phyloP scores from a whole-genome alignment of 2,797 vertebrate genomes.

The Amphiprion clarkii region DNA sequence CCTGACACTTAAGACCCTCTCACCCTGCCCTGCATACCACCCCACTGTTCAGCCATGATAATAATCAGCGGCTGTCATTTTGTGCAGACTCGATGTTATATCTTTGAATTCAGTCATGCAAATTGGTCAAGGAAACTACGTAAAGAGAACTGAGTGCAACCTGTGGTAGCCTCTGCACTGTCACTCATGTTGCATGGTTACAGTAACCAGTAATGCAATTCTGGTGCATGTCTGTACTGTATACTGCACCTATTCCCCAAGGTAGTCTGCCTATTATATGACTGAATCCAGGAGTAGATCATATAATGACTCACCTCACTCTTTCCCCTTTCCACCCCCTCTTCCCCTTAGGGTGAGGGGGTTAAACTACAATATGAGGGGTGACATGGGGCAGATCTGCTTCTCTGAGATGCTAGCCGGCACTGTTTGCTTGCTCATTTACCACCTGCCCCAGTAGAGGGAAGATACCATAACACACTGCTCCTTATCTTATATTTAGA shows the following conservation, averaged over 20 bases:
- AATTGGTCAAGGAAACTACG: background rate
- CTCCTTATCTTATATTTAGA: constrained; percentile 94
- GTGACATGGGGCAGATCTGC: constrained; percentile 65
- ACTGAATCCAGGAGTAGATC: constrained; percentile 72
- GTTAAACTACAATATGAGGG: constrained; percentile 80
- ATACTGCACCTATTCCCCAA: constrained; percentile 34
- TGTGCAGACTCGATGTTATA: background rate
- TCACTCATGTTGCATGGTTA: constrained; percentile 36
- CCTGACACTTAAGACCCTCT: constrained; percentile 66
- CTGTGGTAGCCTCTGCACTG: background rate
- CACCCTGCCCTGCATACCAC: background rate
- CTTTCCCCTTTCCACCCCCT: background rate
- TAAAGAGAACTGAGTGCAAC: background rate
- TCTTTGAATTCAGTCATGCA: background rate
- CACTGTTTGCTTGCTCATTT: constrained; percentile 86
- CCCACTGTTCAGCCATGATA: background rate
- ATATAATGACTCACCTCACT: constrained; percentile 58
- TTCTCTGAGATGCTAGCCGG: constrained; percentile 71
- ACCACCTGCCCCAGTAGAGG: constrained; percentile 85
- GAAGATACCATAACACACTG: constrained; percentile 91
- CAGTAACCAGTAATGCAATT: constrained; percentile 41
- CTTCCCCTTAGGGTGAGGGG: constrained; percentile 12
- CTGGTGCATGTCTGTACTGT: constrained; percentile 15
- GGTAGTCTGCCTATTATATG: constrained; percentile 44
- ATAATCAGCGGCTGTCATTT: background rate